These are phyloP conservation scores for Colostygia pectinataria DNA, from an alignment of 2,888 invertebrate genomes.

Conservation along the genomic window DNA sequence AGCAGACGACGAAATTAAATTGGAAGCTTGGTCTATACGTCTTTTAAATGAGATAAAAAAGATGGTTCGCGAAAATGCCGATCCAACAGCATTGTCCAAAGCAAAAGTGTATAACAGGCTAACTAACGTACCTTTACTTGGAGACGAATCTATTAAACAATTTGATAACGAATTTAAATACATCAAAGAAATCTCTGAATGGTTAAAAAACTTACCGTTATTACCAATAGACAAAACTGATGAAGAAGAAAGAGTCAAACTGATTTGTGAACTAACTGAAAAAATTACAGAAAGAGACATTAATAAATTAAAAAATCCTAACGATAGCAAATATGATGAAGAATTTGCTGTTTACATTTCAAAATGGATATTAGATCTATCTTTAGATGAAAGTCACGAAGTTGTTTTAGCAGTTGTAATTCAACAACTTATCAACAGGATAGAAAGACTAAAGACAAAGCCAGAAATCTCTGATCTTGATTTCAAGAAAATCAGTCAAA, in stretches of 20 bases:
- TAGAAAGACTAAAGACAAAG: conserved; percentile 41
- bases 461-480: conserved; percentile 4
- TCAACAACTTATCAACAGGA: conserved; percentile 53
- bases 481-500: not conserved
- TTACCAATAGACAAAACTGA: conserved; percentile 38
- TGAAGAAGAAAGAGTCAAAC: conserved; percentile 38
- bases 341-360: conserved; percentile 46
- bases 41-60: conserved; percentile 52
- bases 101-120: conserved; percentile 46
- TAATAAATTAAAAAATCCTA: conserved; percentile 30
- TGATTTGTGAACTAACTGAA: conserved; percentile 54
- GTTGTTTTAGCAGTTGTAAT: conserved; percentile 44
- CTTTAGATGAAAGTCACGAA: conserved; percentile 45
- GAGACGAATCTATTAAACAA: conserved; percentile 41
- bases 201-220: conserved; percentile 59
- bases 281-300: conserved; percentile 43
- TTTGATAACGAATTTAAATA: conserved; percentile 51
- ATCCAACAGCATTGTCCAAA: conserved; percentile 37
- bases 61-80: conserved; percentile 39
- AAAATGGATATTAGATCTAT: conserved; percentile 51
- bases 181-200: conserved; percentile 58
- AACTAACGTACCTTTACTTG: conserved; percentile 39
- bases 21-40: conserved; percentile 54
- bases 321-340: conserved; percentile 32
- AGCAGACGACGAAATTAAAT: conserved; percentile 51